A percentile compares a stretch with the other conserved stretches of the same genome.
These are phyloP conservation scores for Chironomus tepperi DNA, from an alignment of 1,140 invertebrate genomes.

Conservation along the genomic window DNA sequence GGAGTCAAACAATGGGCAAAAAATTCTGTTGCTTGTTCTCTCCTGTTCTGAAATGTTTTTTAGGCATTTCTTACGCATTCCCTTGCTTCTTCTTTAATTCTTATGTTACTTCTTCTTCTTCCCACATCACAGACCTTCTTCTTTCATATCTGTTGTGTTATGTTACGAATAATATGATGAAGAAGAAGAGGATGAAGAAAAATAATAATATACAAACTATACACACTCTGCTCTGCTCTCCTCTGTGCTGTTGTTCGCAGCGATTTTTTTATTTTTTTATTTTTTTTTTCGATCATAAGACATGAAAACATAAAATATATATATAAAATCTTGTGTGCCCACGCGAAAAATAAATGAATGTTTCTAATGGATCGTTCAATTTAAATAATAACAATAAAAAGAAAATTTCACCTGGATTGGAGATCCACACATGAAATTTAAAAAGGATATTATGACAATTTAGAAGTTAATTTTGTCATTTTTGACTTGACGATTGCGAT, in stretches of 20 bases:
- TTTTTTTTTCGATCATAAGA: neutral
- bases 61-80: neutral
- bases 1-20: too few species aligned
- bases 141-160: neutral
- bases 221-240: too few species aligned
- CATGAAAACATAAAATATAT: neutral
- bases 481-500: too few species aligned
- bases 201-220: too few species aligned
- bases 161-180: neutral
- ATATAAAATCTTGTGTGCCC: neutral
- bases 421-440: neutral
- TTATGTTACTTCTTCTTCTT: neutral
- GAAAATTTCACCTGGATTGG: neutral
- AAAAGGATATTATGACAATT: neutral
- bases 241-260: too few species aligned
- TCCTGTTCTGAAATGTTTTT: neutral
- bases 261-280: too few species aligned
- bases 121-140: neutral
- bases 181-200: neutral
- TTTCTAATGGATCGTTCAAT: slow-evolving; percentile 13
- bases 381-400: slow-evolving; percentile 11
- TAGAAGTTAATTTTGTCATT: too few species aligned
- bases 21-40: too few species aligned
- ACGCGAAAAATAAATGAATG: neutral
- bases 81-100: neutral